Percentiles rank a stretch among this genome's conserved stretches.
phyloP scores from a whole-genome alignment of 1,140 invertebrate genomes.

The Calycopis cecrops region DNA sequence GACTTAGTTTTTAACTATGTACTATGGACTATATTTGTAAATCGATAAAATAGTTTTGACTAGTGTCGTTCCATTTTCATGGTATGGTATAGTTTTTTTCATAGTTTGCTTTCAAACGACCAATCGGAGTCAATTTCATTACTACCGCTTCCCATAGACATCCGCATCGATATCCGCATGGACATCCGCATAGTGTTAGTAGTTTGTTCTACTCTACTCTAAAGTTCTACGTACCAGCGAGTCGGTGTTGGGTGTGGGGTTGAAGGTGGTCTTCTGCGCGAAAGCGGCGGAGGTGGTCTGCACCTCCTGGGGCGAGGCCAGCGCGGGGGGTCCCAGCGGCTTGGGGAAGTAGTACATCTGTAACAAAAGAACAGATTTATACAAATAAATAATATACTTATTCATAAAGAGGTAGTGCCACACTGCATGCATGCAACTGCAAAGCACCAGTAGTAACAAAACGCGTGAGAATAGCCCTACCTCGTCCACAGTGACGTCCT shows the following conservation, averaged over 20 bases:
- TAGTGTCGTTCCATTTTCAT: too few relatives aligned
- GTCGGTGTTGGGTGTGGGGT: conserved; percentile 45
- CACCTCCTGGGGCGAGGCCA: conserved; percentile 54
- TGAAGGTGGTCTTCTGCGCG: conserved; percentile 45
- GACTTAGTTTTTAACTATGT: too few relatives aligned
- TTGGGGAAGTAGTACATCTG: conserved; percentile 69
- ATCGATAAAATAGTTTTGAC: too few relatives aligned
- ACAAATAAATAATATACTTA: not conserved
- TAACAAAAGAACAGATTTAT: not conserved
- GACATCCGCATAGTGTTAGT: too few relatives aligned
- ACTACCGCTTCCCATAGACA: too few relatives aligned
- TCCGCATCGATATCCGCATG: too few relatives aligned
- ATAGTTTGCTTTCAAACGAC: too few relatives aligned
- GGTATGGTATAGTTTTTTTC: too few relatives aligned
- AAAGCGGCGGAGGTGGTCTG: conserved; percentile 41
- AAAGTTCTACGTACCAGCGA: conserved; percentile 36
- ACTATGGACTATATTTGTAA: too few relatives aligned
- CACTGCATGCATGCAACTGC: too few relatives aligned
- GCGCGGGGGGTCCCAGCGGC: conserved; percentile 56
- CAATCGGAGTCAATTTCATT: too few relatives aligned
- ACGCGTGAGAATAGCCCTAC: conserved; percentile 58
- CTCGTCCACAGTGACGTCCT: conserved; percentile 93
- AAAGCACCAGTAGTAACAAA: not conserved
- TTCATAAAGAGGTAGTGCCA: too few relatives aligned
- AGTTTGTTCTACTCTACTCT: not conserved